A percentile compares a stretch with the other conserved stretches of the same genome.
Conservation (phyloP, 2,113 vertebrate genomes). For the Protobothrops flavoviridis region DNA sequence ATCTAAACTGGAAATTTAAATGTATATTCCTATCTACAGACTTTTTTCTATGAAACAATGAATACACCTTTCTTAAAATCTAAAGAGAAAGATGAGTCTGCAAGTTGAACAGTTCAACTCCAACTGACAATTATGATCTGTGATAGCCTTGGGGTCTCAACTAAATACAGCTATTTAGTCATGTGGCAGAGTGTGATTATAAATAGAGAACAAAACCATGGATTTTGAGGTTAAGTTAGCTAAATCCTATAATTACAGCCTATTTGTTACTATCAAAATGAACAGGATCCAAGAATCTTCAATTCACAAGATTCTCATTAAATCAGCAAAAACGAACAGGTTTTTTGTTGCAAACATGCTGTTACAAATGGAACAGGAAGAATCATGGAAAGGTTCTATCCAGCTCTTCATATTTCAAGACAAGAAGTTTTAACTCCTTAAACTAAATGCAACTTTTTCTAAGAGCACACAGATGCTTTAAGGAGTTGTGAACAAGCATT, state of each 20-base stretch:
- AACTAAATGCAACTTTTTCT: no score
- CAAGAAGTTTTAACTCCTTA: no score
- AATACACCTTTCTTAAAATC: neutral
- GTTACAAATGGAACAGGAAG: neutral
- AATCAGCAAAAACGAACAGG: conserved; percentile 1
- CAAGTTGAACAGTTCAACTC: no score
- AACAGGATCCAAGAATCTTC: neutral
- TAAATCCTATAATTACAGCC: neutral
- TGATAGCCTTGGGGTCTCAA: neutral
- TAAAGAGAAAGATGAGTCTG: neutral
- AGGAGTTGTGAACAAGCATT: no score
- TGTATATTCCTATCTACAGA: neutral
- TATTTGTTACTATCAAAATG: neutral
- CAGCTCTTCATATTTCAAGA: no score
- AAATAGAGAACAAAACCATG: neutral
- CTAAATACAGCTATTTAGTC: neutral
- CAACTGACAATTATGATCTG: neutral
- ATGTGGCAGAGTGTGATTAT: neutral
- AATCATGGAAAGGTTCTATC: neutral
- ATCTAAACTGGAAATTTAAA: neutral
- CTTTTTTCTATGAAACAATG: neutral
- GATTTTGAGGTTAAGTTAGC: neutral
- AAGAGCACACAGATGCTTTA: no score
- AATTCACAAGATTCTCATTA: neutral
- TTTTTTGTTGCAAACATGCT: neutral